Percentiles rank a stretch among this genome's conserved stretches.
Evolutionary conservation across 2,797 vertebrate species (phyloP).

Genomic region (Labroides dimidiatus): DNA sequence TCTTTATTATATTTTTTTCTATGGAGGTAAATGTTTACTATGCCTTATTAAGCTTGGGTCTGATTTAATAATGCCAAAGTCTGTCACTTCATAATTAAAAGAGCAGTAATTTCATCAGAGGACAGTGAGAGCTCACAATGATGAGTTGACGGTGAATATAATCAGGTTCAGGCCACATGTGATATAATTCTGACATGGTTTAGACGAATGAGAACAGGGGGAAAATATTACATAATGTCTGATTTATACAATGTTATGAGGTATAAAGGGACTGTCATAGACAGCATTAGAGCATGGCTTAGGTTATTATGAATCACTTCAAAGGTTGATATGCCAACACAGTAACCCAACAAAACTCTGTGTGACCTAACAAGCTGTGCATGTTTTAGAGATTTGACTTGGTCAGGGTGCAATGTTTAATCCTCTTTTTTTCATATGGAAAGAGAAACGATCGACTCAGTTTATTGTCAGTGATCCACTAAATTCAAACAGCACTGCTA

Average conservation of each 20-base stretch:
- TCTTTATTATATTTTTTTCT: background rate
- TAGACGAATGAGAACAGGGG: slow-evolving; percentile 57
- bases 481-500: background rate
- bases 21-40: no score
- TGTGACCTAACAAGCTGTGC: slow-evolving; percentile 25
- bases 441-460: background rate
- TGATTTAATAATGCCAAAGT: background rate
- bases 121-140: slow-evolving; percentile 44
- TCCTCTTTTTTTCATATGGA: slow-evolving; percentile 4
- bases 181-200: slow-evolving; percentile 70
- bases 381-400: slow-evolving; percentile 11
- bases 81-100: slow-evolving; percentile 7
- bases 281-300: slow-evolving; percentile 57
- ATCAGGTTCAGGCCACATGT: slow-evolving; percentile 59
- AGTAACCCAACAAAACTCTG: slow-evolving; percentile 54
- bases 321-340: slow-evolving; percentile 63
- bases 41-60: background rate
- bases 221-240: slow-evolving; percentile 69
- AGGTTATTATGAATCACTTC: slow-evolving; percentile 59
- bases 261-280: slow-evolving; percentile 52
- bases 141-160: slow-evolving; percentile 55
- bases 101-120: slow-evolving; percentile 26
- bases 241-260: slow-evolving; percentile 70
- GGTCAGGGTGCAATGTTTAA: slow-evolving; percentile 9
- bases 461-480: background rate